A percentile compares a stretch with the other conserved stretches of the same genome.
Evolutionary conservation across 2,113 vertebrate species (phyloP).

Genomic region (Ramphastos sulfuratus): DNA sequence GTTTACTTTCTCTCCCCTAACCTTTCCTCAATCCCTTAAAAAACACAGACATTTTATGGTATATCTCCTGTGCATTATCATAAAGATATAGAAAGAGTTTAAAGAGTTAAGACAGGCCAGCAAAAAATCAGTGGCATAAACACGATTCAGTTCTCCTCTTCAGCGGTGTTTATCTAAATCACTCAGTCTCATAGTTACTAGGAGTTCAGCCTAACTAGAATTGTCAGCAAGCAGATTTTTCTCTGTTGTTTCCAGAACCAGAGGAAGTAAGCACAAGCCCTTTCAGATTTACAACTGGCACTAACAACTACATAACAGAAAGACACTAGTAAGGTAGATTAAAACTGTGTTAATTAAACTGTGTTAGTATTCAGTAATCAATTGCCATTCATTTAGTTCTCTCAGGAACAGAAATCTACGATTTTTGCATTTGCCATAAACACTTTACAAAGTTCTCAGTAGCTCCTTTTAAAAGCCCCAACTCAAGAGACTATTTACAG

Average conservation of each 20-base stretch:
- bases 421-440: background rate
- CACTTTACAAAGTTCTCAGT: background rate
- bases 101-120: background rate
- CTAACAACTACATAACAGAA: background rate
- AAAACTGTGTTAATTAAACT: background rate
- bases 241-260: background rate
- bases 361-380: background rate
- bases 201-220: background rate
- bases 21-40: fast-evolving
- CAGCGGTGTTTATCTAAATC: background rate
- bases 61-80: background rate
- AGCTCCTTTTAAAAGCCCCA: background rate
- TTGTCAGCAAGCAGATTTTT: background rate
- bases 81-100: background rate
- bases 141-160: background rate
- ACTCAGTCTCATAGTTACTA: background rate
- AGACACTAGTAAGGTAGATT: background rate
- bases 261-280: background rate
- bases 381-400: background rate
- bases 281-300: background rate
- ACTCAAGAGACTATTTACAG: background rate
- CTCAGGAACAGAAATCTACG: background rate
- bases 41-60: background rate
- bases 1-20: background rate
- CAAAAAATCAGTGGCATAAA: background rate